A percentile compares a stretch with the other conserved stretches of the same genome.
Evolutionary conservation across 1,140 invertebrate genomes (phyloP).

Genomic region (Brachystomella parvula): DNA sequence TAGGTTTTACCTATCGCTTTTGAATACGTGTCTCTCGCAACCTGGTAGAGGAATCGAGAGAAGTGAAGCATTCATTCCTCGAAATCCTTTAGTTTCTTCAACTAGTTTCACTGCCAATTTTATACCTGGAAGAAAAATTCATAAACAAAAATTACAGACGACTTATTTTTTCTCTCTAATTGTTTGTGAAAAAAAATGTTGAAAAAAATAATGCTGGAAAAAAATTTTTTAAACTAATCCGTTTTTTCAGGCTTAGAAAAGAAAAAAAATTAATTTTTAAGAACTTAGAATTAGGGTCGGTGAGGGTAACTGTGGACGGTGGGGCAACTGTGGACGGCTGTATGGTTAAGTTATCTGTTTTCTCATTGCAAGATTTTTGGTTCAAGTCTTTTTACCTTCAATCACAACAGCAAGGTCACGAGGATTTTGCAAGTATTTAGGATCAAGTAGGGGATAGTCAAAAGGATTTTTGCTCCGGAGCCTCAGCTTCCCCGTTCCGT

Average conservation of each 20-base stretch:
- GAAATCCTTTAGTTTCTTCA: constrained; percentile 12
- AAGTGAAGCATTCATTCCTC: constrained; percentile 11
- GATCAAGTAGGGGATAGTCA: constrained; percentile 17
- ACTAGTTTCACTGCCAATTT: constrained; percentile 16
- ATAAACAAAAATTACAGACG: background rate
- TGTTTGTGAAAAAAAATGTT: background rate
- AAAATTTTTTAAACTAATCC: constrained; percentile 2
- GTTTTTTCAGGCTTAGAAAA: too few relatives aligned
- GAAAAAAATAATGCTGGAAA: background rate
- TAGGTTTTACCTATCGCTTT: constrained; percentile 16
- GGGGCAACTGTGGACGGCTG: too few relatives aligned
- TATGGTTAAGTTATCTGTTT: too few relatives aligned
- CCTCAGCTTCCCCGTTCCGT: constrained; percentile 7
- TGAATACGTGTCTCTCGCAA: constrained; percentile 19
- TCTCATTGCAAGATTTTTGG: background rate
- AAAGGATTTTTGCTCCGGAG: constrained; percentile 14
- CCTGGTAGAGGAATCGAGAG: constrained; percentile 15
- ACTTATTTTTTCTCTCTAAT: too few relatives aligned
- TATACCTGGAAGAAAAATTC: constrained; percentile 1
- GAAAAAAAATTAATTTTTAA: background rate
- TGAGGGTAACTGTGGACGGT: background rate
- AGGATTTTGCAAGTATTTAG: constrained; percentile 21
- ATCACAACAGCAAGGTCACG: constrained; percentile 14
- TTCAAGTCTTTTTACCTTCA: background rate
- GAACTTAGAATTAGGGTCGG: background rate